Evolutionary conservation across 2,797 vertebrate species (phyloP), one percentile per base, ranked within the genome.

Genomic region (Halcyon smyrnensis): DNA sequence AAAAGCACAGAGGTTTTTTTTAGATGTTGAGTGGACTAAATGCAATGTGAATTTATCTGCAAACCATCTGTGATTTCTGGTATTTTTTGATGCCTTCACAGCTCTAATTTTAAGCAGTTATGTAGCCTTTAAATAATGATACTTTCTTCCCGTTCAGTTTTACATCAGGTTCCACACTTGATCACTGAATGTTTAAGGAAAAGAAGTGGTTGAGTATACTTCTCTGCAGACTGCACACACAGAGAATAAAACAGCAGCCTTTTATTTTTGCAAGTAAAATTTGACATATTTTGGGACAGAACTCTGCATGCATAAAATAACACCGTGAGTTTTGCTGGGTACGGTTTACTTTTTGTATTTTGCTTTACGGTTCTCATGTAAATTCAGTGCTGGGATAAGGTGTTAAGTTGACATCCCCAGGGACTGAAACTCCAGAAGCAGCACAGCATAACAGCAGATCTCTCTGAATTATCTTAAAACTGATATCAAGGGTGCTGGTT

Each of bases 21-120:
- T 97, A 98, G 98, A 95, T 87, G 90, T 96, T 80, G 88, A 98
- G 97, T 97, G 97, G 98, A 98, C 97, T 95, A 97, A 97, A 97
- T 97, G 97, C 96, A 97, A 97, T 97, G 95, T 97, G 98, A 98
- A 98, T 98, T 95, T 98, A 93, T 97, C 97, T 97, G 94, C 94
- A 86, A 96, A 96, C 98, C 98, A 98, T 98, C 98, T 98, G 98
- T 96, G 97, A 89, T 97, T 98, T 98, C 97, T 98, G 98, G 96
- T 97, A 96, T 96, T 97, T 97, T 97, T 97, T 95, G 80, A 87
- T 97, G 97, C 95, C 95, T 98, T 98, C 98, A 68, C 98, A 97
- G 92, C 95, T 98, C 98, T 98, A 98, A 98, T 98, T 98, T 98
- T 98, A 98, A 98, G 97, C 97, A 95, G 97, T 97, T 97, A 97